Percentiles rank a stretch among this genome's conserved stretches.
Evolutionary conservation across 2,888 invertebrate species (phyloP).

Genomic region (Lithophane socia): DNA sequence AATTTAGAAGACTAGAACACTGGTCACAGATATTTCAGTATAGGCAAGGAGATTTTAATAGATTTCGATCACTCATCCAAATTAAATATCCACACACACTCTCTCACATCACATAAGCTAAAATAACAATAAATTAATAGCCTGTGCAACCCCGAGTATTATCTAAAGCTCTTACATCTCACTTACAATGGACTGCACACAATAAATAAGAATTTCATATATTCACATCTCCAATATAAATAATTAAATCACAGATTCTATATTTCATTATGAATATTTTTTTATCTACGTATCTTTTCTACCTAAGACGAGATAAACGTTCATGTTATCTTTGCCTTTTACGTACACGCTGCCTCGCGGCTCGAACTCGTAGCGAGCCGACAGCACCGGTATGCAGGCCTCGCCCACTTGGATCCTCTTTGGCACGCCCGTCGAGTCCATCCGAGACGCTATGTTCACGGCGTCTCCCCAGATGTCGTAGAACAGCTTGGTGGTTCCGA

Average conservation of each 20-base stretch:
- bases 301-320: conserved; percentile 94
- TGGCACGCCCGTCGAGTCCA: conserved; percentile 98
- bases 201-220: conserved; percentile 77
- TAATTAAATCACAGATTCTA: conserved; percentile 90
- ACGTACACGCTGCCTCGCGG: conserved; percentile 98
- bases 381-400: conserved; percentile 93
- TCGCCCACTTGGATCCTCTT: conserved; percentile 96
- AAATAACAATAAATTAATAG: conserved; percentile 80
- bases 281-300: conserved; percentile 86
- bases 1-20: conserved; percentile 86
- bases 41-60: conserved; percentile 85
- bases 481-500: conserved; percentile 98
- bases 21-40: conserved; percentile 84
- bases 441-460: conserved; percentile 98
- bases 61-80: conserved; percentile 68
- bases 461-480: conserved; percentile 99
- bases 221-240: conserved; percentile 75
- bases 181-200: conserved; percentile 72
- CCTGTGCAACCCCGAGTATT: conserved; percentile 84
- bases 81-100: conserved; percentile 69
- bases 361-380: conserved; percentile 95
- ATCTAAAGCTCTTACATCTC: conserved; percentile 76
- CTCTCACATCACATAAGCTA: conserved; percentile 74
- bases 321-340: conserved; percentile 99
- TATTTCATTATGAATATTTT: conserved; percentile 73